These are phyloP conservation scores for Oryzias dopingdopingensis DNA, from an alignment of 2,797 vertebrate genomes.

Conservation along the genomic window DNA sequence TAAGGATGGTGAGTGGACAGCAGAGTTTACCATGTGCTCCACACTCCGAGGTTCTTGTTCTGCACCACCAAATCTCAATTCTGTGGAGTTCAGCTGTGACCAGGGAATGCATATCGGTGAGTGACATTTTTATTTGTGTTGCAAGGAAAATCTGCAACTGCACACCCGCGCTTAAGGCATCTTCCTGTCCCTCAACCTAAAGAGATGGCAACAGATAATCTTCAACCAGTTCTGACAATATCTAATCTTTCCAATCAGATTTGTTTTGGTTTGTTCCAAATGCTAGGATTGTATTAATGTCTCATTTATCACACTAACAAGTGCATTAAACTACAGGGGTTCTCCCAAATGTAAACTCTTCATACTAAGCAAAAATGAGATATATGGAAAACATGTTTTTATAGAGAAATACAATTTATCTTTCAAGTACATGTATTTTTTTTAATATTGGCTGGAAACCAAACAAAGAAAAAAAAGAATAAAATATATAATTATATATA, in stretches of 20 bases:
- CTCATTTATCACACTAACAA: background rate
- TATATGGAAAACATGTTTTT: too few relatives aligned
- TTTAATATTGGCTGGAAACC: too few relatives aligned
- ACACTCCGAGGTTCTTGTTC: conserved; percentile 82
- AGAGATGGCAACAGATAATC: background rate
- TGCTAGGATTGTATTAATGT: background rate
- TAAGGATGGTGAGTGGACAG: conserved; percentile 89
- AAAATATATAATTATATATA: too few relatives aligned
- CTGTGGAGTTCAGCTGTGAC: conserved; percentile 89
- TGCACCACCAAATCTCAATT: conserved; percentile 76
- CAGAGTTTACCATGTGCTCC: conserved; percentile 86
- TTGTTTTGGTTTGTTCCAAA: background rate
- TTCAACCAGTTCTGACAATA: background rate
- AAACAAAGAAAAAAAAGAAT: too few relatives aligned
- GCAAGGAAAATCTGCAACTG: conserved; percentile 2
- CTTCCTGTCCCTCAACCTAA: conserved; percentile 16
- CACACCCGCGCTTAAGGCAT: conserved; percentile 4
- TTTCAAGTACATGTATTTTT: too few relatives aligned
- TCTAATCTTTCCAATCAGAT: conserved; percentile 2
- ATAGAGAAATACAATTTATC: too few relatives aligned
- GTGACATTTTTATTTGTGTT: conserved; percentile 31
- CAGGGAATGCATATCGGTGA: conserved; percentile 86
- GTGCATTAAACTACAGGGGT: too few relatives aligned
- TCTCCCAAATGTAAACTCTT: too few relatives aligned
- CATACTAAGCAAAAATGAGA: too few relatives aligned